phyloP scores from a whole-genome alignment of 2,113 vertebrate species.

The Diphyllodes magnificus region DNA sequence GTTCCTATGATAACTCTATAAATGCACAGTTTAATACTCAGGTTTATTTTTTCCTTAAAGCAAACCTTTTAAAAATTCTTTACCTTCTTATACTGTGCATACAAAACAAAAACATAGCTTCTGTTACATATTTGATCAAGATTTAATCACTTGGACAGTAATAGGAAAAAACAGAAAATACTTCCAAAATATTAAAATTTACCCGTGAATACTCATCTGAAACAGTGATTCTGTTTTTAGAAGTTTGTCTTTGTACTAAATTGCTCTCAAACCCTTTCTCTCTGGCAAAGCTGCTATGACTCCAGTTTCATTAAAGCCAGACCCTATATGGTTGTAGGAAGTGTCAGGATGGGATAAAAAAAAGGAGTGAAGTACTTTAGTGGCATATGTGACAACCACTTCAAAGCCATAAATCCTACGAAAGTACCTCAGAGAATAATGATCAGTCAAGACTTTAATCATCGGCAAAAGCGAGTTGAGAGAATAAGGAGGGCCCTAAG shows the following conservation, averaged over 20 bases:
- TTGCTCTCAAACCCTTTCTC: not conserved
- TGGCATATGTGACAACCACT: slow-evolving; percentile 30
- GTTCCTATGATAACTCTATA: not conserved
- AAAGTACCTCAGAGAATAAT: slow-evolving; percentile 46
- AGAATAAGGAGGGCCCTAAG: slow-evolving; percentile 47
- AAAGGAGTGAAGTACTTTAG: not conserved
- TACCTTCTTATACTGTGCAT: not conserved
- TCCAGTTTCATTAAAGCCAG: slow-evolving; percentile 19
- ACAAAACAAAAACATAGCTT: not conserved
- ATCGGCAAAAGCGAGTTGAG: slow-evolving; percentile 38
- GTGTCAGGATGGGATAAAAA: not conserved
- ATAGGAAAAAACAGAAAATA: not conserved
- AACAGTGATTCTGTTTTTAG: not conserved
- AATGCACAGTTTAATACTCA: not conserved
- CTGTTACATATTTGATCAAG: not conserved
- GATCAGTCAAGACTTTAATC: slow-evolving; percentile 70
- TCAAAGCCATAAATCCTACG: slow-evolving; percentile 55
- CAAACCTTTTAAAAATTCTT: not conserved
- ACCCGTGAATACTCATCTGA: not conserved
- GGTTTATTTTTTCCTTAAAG: not conserved
- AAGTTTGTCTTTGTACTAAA: not conserved
- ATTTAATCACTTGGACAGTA: not conserved
- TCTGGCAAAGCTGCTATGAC: not conserved
- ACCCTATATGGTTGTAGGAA: not conserved
- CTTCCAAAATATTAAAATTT: slow-evolving; percentile 15